Conservation (phyloP, 2,113 vertebrate genomes). For the Gopherus evgoodei region DNA sequence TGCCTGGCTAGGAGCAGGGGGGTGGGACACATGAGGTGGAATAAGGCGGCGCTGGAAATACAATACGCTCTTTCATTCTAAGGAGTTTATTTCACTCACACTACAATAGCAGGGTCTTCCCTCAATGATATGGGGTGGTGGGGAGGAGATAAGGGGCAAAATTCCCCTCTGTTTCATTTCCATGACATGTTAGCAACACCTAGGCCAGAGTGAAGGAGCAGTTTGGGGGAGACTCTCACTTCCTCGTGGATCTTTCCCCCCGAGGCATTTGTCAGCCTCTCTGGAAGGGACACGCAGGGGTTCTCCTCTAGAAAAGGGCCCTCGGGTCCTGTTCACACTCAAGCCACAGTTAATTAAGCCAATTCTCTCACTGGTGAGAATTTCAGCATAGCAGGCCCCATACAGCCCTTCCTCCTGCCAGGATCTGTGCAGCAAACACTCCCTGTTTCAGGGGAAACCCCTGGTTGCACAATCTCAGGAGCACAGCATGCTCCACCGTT, state of each 20-base stretch:
- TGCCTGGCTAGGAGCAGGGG: not conserved
- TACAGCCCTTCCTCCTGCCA: not conserved
- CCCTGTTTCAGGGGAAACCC: not conserved
- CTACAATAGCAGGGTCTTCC: not conserved
- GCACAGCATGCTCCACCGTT: not conserved
- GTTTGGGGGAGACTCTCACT: rapidly evolving
- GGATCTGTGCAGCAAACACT: not conserved
- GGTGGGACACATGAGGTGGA: not conserved
- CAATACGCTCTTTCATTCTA: not conserved
- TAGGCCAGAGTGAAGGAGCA: not conserved
- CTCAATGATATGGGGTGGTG: rapidly evolving
- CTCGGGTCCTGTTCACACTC: not conserved
- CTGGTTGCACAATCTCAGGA: not conserved
- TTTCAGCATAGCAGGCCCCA: not conserved
- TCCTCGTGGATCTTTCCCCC: not conserved
- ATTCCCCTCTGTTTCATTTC: not conserved
- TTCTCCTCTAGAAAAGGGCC: not conserved
- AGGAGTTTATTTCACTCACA: not conserved
- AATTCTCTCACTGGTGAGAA: not conserved
- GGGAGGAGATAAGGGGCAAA: not conserved
- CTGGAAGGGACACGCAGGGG: rapidly evolving
- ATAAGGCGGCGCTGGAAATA: not conserved
- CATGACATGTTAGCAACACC: not conserved
- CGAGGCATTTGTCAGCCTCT: not conserved
- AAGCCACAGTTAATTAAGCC: not conserved